Percentiles rank a stretch among this genome's conserved stretches.
Conservation (phyloP, 2,113 vertebrate genomes). For the Nothobranchius furzeri region DNA sequence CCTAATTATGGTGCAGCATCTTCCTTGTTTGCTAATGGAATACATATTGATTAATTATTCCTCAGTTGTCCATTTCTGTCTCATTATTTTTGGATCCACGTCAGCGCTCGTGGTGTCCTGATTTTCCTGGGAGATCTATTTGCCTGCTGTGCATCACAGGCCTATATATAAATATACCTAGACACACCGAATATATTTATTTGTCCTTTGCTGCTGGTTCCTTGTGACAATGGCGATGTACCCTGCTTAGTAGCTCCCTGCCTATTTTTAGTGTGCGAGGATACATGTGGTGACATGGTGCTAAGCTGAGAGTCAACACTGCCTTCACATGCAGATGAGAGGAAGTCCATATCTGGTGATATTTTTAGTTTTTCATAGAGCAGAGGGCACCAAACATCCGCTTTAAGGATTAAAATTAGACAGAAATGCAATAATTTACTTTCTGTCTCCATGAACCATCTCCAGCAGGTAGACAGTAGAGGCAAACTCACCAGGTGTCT, state of each 20-base stretch:
- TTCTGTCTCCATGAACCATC: not conserved
- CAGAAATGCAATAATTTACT: not conserved
- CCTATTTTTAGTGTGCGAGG: conserved; percentile 55
- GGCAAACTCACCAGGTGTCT: not conserved
- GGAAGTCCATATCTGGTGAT: not conserved
- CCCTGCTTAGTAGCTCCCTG: conserved; percentile 31
- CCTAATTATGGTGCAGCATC: conserved; percentile 63
- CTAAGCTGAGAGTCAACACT: conserved; percentile 49
- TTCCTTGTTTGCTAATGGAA: conserved; percentile 61
- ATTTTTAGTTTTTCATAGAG: not conserved
- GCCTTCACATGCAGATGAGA: conserved; percentile 22
- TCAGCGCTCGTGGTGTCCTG: conserved; percentile 11
- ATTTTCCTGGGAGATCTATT: conserved; percentile 19
- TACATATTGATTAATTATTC: conserved; percentile 70
- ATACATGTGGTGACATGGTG: conserved; percentile 29
- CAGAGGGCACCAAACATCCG: not conserved
- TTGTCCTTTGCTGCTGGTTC: conserved; percentile 15
- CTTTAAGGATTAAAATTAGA: not conserved
- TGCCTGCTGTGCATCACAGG: conserved; percentile 9
- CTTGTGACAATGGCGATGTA: conserved; percentile 9
- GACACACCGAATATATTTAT: conserved; percentile 28
- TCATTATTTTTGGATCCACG: conserved; percentile 28
- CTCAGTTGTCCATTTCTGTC: conserved; percentile 5
- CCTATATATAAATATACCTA: conserved; percentile 18
- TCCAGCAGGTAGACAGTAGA: not conserved